These are phyloP conservation scores for Nemurella pictetii DNA, from an alignment of 2,888 invertebrate species.

Conservation along the genomic window DNA sequence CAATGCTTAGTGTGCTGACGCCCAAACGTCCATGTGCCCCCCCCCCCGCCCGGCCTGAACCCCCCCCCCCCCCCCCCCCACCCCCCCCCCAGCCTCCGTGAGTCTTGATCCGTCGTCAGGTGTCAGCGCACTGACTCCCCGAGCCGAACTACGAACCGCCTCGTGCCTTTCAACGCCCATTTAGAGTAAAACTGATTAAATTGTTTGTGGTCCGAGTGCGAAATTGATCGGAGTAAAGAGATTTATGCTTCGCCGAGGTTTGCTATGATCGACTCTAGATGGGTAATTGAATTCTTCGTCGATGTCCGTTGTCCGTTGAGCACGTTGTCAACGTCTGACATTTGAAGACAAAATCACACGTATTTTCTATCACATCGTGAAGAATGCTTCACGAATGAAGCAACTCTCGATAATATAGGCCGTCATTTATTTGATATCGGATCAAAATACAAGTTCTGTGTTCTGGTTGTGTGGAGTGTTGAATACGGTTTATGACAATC, in stretches of 20 bases:
- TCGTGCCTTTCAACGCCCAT: neutral
- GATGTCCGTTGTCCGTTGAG: no score
- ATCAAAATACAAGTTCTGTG: neutral
- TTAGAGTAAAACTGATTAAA: neutral
- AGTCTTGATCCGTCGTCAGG: neutral
- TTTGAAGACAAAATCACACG: neutral
- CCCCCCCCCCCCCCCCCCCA: no score
- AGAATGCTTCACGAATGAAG: neutral
- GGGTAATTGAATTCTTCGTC: neutral
- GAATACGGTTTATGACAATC: neutral
- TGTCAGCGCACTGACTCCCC: no score
- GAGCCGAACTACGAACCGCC: neutral
- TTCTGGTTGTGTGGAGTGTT: neutral
- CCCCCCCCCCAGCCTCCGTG: no score
- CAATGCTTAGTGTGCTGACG: neutral
- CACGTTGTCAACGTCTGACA: no score
- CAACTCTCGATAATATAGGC: neutral
- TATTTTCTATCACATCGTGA: neutral
- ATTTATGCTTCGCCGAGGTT: neutral
- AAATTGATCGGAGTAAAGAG: neutral
- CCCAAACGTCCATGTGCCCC: neutral
- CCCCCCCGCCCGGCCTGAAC: no score
- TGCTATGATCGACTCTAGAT: neutral
- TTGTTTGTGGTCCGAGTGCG: neutral
- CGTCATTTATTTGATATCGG: neutral